Evolutionary conservation across 2,797 vertebrate species (phyloP).

Genomic region (Poecilia wingei): DNA sequence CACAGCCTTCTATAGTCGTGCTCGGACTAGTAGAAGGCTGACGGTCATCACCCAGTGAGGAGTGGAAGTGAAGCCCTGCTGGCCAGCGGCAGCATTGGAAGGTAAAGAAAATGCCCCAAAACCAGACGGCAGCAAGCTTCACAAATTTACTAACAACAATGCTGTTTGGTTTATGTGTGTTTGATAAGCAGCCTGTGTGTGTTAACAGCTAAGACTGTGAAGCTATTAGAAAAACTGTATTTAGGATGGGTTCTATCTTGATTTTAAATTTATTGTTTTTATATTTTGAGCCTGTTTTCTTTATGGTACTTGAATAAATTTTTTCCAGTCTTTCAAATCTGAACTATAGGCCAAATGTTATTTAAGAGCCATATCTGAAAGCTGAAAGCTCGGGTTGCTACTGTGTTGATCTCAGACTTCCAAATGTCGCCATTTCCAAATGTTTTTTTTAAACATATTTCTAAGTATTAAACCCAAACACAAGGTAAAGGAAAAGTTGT

Average conservation of each 20-base stretch:
- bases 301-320: not conserved
- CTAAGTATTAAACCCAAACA: not conserved
- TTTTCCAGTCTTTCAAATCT: slow-evolving; percentile 5
- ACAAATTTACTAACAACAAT: slow-evolving; percentile 80
- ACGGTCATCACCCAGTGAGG: slow-evolving; percentile 49
- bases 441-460: not conserved
- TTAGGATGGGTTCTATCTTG: not conserved
- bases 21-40: slow-evolving; percentile 65
- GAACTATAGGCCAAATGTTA: not conserved
- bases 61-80: slow-evolving; percentile 36
- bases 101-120: slow-evolving; percentile 21
- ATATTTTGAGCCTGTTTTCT: not conserved
- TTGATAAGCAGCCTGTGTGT: slow-evolving; percentile 5
- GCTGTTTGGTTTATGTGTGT: slow-evolving; percentile 43
- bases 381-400: not conserved
- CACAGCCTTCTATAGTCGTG: slow-evolving; percentile 71
- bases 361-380: not conserved
- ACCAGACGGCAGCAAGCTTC: slow-evolving; percentile 35
- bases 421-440: not conserved
- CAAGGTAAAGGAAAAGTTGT: not conserved
- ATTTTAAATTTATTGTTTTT: not conserved
- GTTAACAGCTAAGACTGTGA: not conserved
- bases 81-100: slow-evolving; percentile 32
- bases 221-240: not conserved
- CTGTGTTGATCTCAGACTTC: not conserved